phyloP scores from a whole-genome alignment of 2,797 vertebrate genomes.

The Acanthis flammea region DNA sequence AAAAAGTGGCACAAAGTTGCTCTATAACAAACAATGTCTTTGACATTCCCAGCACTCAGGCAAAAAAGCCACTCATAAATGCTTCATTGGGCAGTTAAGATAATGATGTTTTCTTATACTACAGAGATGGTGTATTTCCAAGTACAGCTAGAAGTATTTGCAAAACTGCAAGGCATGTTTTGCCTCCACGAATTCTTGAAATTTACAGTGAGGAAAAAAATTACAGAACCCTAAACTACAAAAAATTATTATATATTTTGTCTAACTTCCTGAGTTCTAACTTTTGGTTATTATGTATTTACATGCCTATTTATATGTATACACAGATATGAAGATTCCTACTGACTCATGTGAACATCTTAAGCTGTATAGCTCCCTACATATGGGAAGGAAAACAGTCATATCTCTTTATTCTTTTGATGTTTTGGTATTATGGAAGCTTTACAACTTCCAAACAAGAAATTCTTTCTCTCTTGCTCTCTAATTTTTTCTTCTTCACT shows the following conservation, averaged over 20 bases:
- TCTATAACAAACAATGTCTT: neutral
- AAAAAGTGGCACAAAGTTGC: neutral
- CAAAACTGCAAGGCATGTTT: neutral
- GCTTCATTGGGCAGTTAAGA: neutral
- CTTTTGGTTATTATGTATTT: neutral
- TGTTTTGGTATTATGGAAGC: neutral
- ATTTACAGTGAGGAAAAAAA: neutral
- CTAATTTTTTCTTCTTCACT: neutral
- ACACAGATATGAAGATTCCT: neutral
- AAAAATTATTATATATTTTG: neutral
- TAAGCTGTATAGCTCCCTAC: neutral
- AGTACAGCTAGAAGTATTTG: neutral
- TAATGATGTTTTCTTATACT: neutral
- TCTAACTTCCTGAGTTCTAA: neutral
- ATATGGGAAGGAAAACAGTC: neutral
- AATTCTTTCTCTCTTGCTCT: neutral
- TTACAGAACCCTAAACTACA: neutral
- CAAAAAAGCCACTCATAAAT: neutral
- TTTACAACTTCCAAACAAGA: neutral
- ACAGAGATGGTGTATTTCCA: neutral
- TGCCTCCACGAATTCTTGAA: neutral
- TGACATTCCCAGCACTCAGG: neutral
- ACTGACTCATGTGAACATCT: neutral
- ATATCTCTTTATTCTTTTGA: neutral
- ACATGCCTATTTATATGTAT: neutral